Percentiles rank a stretch among this genome's conserved stretches.
phyloP scores from a whole-genome alignment of 2,113 vertebrate species.

The Montifringilla adamsi region DNA sequence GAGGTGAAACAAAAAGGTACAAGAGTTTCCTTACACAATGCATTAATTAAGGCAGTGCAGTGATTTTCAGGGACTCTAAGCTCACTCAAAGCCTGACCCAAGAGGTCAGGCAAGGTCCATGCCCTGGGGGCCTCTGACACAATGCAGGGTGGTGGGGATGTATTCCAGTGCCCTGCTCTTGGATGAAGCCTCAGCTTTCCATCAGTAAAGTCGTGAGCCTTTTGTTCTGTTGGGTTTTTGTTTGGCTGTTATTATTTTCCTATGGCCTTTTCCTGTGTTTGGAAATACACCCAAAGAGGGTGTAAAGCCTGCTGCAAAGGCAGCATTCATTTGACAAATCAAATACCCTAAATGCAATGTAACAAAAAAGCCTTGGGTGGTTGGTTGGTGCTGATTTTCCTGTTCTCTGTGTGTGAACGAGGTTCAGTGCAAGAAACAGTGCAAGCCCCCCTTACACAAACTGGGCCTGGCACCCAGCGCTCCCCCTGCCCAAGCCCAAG shows the following conservation, averaged over 20 bases:
- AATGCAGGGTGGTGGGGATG: not conserved
- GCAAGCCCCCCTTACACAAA: rapidly evolving
- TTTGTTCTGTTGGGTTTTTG: not conserved
- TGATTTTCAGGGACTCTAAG: not conserved
- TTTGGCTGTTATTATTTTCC: not conserved
- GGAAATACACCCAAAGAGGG: not conserved
- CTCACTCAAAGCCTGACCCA: not conserved
- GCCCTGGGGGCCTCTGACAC: rapidly evolving
- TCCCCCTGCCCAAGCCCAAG: too few relatives aligned
- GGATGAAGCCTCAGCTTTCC: not conserved
- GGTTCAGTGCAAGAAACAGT: rapidly evolving
- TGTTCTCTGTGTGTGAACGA: not conserved
- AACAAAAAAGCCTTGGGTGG: not conserved
- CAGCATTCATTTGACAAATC: not conserved
- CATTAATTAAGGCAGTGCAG: not conserved
- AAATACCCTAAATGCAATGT: not conserved
- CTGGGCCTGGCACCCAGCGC: rapidly evolving
- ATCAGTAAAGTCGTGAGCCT: not conserved
- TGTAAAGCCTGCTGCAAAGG: not conserved
- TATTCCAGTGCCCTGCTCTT: not conserved
- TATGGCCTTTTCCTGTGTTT: not conserved
- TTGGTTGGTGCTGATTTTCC: not conserved
- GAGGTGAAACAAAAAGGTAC: not conserved
- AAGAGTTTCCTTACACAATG: not conserved
- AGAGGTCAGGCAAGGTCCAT: rapidly evolving